Base-by-base conservation (phyloP, 92 coral and sea anemone species). In the Palythoa caribaeorum region DNA sequence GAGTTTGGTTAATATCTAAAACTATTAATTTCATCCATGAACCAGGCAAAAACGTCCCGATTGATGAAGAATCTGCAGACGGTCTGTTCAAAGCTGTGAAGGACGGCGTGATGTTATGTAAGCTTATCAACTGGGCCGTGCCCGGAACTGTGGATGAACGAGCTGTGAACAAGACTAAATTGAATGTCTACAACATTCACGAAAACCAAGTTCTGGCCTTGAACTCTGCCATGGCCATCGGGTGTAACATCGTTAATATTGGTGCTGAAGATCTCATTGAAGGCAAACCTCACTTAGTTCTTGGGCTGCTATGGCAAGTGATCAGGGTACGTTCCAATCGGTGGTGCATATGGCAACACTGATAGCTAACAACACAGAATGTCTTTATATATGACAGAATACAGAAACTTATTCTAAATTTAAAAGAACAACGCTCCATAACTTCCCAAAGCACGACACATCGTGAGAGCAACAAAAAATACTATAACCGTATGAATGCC, bases 151-250 rank as follows among this genome's bases (percentile, higher is more conserved):
- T 97, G 44, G 99, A 97, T 75, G 99, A 97, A 73, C 86, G 99
- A 86, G 99, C 98, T 52, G 88, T 97, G 84, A 97, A 95, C 94
- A 97, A 91, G 90, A 90, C 83, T 35, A 97, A 97, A 68, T 91
- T 97, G n/a, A 97, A 88, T 70, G 94, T 97, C 36, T 97, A 97
- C 83, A 97, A 93, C 11, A 95, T 97, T 16, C 97, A 95, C 83
- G 99, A 97, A 88, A 97, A 97, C 86, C 99, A 95, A 65, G 93
- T 95, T 1, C 91, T 97, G 86, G 97, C 92, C 17, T 79, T 97
- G 53, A 95, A 95, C 88, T 97, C 99, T 16, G 99, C 99, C 51
- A 91, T 94, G 97, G 96, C 99, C 54, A 97, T 97, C 71, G 99
- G 99, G n/a, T 97, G 99, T 73, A 97, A 95, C 88, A 94, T 97